Base-by-base conservation (phyloP, 2,797 vertebrate species). In the Coreius guichenoti region DNA sequence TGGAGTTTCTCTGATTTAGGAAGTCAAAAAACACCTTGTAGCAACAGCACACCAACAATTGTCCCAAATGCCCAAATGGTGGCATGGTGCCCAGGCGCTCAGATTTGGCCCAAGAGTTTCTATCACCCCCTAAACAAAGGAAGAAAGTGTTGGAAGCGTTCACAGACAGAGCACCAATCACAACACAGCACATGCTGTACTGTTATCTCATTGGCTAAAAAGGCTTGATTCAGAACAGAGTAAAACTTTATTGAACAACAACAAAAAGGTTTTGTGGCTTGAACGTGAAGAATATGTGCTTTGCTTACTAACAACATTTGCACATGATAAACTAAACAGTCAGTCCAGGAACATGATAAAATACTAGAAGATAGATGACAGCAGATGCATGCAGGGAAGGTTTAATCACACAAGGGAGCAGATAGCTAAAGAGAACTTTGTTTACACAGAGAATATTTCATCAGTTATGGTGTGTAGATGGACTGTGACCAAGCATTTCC, bases 11-110 rank as follows among this genome's bases (percentile, higher is more conserved):
- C 21, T 21, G 33, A 45, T 58, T 56, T 33, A 70, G 75, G 21
- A 80, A 29, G 47, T 73, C 16, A 39, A 68, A 51, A 47, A 68
- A 43, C 47, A 79, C 47, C 54, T 21, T 80, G 36, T 63, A 80
- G 77, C 68, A 73, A 39, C 83, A 80, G 56, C 77, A 74, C 54
- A 85, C 19, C 76, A 79, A 79, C 51, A 85, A 80, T 85, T 80
- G 68, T 85, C 54, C 76, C 43, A 61, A 70, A 70, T 45, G 63
- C 13, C n/a, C 63, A 33, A 78, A 58, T 3, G 39, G 16, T 85
- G 84, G 84, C 84, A 85, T 58, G 13, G 31, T 73, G 76, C 84
- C 84, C 43, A 80, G 16, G 4, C 2, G 29, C 21, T 58, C 67
- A n/a, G 67, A 70, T 80, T 63, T 63, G 51, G 19, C 54, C 9